Conservation (phyloP, 2,888 invertebrate species). For the Nephrotoma guestfalica region DNA sequence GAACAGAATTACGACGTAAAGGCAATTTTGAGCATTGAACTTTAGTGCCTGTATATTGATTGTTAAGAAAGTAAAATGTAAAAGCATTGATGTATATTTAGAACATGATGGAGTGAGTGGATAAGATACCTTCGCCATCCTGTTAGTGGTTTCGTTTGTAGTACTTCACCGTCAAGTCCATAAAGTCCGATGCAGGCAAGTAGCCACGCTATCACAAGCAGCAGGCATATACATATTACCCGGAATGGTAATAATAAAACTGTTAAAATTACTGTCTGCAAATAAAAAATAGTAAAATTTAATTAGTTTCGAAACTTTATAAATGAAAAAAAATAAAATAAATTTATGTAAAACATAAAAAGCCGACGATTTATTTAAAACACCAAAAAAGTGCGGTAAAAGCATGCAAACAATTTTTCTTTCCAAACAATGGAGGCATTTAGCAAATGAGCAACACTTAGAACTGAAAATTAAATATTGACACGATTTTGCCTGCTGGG, state of each 20-base stretch:
- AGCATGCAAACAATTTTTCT: no score
- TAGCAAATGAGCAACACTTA: no score
- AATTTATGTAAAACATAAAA: not conserved
- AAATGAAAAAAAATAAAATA: not conserved
- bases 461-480: no score
- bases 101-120: not conserved
- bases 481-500: no score
- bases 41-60: not conserved
- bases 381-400: no score
- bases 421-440: no score
- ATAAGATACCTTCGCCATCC: constrained; percentile 77
- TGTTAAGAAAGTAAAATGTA: not conserved
- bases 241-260: constrained; percentile 72
- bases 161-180: constrained; percentile 66
- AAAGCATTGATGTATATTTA: not conserved
- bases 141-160: constrained; percentile 58
- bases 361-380: no score
- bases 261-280: constrained; percentile 75
- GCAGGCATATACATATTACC: constrained; percentile 56
- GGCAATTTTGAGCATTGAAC: not conserved
- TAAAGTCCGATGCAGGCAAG: constrained; percentile 69
- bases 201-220: constrained; percentile 70
- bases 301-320: not conserved
- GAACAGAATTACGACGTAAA: not conserved
- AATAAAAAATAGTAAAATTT: constrained; percentile 22